Percentiles rank a stretch among this genome's conserved stretches.
These are phyloP conservation scores for Nipponacmea schrenckii DNA, from an alignment of 2,888 invertebrate species.

Conservation along the genomic window DNA sequence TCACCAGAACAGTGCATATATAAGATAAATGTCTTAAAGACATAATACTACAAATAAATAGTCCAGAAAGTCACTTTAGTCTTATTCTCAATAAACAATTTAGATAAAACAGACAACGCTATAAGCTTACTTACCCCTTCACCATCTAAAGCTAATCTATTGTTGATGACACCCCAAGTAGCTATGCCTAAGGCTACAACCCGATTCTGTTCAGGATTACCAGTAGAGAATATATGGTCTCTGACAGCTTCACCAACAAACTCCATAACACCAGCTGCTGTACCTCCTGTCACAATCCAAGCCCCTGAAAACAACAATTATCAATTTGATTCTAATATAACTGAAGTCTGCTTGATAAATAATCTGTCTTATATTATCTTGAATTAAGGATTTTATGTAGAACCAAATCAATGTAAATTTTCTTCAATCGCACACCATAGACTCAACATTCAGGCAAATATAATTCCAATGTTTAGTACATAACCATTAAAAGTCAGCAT, in stretches of 20 bases:
- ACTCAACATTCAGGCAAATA: background rate
- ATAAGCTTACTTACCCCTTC: constrained; percentile 38
- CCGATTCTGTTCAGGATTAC: constrained; percentile 41
- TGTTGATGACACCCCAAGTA: constrained; percentile 63
- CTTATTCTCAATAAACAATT: too few relatives aligned
- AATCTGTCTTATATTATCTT: background rate
- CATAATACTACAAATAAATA: too few relatives aligned
- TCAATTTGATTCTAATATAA: background rate
- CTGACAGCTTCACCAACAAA: constrained; percentile 67
- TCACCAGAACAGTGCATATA: too few relatives aligned
- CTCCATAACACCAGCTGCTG: constrained; percentile 66
- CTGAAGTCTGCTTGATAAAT: background rate
- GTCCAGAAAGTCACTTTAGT: too few relatives aligned
- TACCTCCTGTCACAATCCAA: constrained; percentile 68
- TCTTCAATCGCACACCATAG: background rate
- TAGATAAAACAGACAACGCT: too few relatives aligned
- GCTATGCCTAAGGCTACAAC: constrained; percentile 64
- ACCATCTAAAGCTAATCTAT: constrained; percentile 55
- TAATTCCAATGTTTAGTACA: background rate
- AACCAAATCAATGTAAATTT: background rate
- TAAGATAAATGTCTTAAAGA: too few relatives aligned
- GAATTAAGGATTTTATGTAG: background rate
- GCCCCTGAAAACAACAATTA: constrained; percentile 54
- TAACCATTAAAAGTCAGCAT: background rate
- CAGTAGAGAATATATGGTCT: constrained; percentile 57